Evolutionary conservation across 2,888 invertebrate genomes (phyloP).

Genomic region (Callyntrura sp.): DNA sequence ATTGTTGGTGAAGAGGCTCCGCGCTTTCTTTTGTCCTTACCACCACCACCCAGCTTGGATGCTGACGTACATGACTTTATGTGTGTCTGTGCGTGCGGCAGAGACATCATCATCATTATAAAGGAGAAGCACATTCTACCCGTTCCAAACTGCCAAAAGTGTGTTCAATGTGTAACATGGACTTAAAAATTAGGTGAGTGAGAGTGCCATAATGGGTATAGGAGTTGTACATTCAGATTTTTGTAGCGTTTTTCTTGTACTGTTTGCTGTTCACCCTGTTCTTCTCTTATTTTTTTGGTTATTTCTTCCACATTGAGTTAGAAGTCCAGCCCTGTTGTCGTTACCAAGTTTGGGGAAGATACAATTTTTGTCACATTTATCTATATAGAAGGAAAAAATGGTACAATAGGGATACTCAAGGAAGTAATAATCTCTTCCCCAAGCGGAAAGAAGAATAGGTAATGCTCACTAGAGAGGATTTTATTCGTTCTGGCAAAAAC

Average conservation of each 20-base stretch:
- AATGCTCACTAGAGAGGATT: constrained; percentile 52
- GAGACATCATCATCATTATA: too few species aligned
- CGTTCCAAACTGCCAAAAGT: too few species aligned
- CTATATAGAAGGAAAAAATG: constrained; percentile 23
- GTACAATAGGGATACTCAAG: constrained; percentile 52
- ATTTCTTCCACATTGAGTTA: too few species aligned
- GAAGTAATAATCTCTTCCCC: constrained; percentile 70
- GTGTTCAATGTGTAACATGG: constrained; percentile 13
- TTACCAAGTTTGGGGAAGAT: constrained; percentile 53
- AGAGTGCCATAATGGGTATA: background rate
- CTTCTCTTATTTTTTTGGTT: background rate
- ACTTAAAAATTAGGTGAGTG: constrained; percentile 19
- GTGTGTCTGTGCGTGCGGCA: too few species aligned
- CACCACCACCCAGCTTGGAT: too few species aligned
- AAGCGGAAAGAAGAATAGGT: constrained; percentile 45
- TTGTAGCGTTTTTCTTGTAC: constrained; percentile 26
- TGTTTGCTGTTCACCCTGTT: constrained; percentile 9
- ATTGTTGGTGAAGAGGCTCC: too few species aligned
- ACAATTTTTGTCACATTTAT: constrained; percentile 66
- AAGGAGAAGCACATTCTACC: too few species aligned
- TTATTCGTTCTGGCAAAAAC: constrained; percentile 48
- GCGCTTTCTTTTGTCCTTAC: too few species aligned
- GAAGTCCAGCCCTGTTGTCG: constrained; percentile 29
- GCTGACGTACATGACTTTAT: too few species aligned
- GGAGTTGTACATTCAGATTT: background rate